Evolutionary conservation across 1,140 invertebrate genomes (phyloP).

Genomic region (Drosophila aff.): DNA sequence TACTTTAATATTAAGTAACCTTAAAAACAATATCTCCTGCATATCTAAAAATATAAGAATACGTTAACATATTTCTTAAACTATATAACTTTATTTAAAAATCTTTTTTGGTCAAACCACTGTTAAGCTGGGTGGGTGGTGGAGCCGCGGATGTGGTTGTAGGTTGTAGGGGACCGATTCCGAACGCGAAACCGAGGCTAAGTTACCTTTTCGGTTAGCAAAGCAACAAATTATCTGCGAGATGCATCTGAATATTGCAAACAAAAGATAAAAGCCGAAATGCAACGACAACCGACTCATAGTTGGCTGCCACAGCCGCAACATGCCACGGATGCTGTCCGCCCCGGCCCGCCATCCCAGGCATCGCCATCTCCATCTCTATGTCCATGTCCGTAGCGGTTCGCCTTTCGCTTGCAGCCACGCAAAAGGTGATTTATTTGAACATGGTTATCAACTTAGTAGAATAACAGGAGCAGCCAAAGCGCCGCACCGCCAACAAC

Average conservation of each 20-base stretch:
- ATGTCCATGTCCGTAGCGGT: conserved; percentile 48
- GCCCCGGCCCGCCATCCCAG: conserved; percentile 1
- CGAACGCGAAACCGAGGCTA: conserved; percentile 49
- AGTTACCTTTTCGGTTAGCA: conserved; percentile 62
- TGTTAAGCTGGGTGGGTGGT: conserved; percentile 47
- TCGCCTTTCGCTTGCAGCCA: conserved; percentile 82
- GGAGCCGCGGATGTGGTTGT: conserved; percentile 28
- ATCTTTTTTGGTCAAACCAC: neutral
- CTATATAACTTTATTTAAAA: neutral
- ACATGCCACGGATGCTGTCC: conserved; percentile 53
- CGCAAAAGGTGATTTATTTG: conserved; percentile 85
- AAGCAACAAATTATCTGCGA: conserved; percentile 78
- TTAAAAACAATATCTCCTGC: neutral
- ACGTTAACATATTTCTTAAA: neutral
- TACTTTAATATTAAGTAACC: neutral
- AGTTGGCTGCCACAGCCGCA: conserved; percentile 57
- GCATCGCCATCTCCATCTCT: conserved; percentile 44
- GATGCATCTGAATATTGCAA: conserved; percentile 84
- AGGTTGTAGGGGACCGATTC: conserved; percentile 40
- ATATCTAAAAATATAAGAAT: neutral
- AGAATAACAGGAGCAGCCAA: conserved; percentile 82
- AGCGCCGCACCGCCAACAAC: conserved; percentile 67
- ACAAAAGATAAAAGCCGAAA: conserved; percentile 82
- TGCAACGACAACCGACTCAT: conserved; percentile 76
- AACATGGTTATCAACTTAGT: conserved; percentile 85